Base-by-base conservation (phyloP, 2,888 invertebrate genomes). In the Eristalinus sepulchralis region DNA sequence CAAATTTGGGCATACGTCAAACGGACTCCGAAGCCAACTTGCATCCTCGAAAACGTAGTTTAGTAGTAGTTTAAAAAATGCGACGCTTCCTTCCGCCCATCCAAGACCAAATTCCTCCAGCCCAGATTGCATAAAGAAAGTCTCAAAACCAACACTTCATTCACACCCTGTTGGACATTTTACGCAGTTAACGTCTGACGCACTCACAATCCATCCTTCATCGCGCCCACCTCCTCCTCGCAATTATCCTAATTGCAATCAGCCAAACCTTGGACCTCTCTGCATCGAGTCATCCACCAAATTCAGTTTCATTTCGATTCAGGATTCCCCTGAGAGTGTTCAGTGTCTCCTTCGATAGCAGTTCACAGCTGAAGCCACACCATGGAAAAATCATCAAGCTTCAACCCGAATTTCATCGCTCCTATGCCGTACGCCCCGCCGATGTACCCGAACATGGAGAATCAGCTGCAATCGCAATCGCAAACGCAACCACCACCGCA, bases 371-470 rank as follows among this genome's bases (percentile, higher is more conserved):
- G 39, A 36, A 13, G 5, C n/a, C 13, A 4, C 39, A 47, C 47
- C 0, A 47, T 47, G 47, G 47, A 47, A 8, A 5, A 47, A 47
- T 6, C 17, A 17, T n/a, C n/a, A 5, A 17, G 6, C 1, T 17
- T 57, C 9, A 17, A 53, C 3, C 53, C 8, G 31, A 63, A 78
- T 22, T 57, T 57, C 13, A 27, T 71, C 63, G 47, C 47, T 17
- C 47, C 47, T 8, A n/a, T 47, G 13, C 83, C 80, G 10, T 67
- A 11, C 10, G 80, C 80, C 13, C 83, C 83, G 9, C 70, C 83
- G 13, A 59, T 83, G 76, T 87, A 83, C 10, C 72, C 79, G 33
- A 20, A 17, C 24, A 17, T 77, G 11, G 70, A 66, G 17, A 8
- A 8, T 17, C 47, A 47, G 47, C 47, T 5, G 6, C 47, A 47